Conservation (phyloP, 2,797 vertebrate species). For the Esox lucius region DNA sequence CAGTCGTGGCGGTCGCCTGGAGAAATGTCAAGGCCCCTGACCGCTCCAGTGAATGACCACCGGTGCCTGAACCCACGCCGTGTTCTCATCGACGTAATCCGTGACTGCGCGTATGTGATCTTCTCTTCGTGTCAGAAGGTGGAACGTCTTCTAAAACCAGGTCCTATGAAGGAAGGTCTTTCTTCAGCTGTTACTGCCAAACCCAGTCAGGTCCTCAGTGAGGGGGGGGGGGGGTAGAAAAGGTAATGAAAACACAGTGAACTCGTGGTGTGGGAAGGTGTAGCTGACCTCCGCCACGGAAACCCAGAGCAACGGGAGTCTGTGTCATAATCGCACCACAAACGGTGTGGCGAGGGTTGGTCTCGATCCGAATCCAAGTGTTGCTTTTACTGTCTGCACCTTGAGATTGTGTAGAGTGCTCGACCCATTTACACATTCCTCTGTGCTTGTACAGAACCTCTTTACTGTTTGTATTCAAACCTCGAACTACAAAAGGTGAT, state of each 20-base stretch:
- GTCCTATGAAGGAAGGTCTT: constrained; percentile 47
- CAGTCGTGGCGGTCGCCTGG: background rate
- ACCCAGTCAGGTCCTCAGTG: background rate
- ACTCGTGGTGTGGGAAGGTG: background rate
- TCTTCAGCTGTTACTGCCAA: constrained; percentile 53
- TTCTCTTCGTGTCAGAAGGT: background rate
- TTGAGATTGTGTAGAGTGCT: background rate
- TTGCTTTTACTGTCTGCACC: background rate
- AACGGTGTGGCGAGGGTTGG: background rate
- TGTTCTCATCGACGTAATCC: constrained; percentile 41
- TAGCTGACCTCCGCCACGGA: background rate
- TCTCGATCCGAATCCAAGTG: background rate
- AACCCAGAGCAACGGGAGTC: background rate
- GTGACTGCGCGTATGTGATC: background rate
- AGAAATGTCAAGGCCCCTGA: background rate
- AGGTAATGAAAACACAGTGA: background rate
- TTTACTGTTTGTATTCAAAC: constrained; percentile 19
- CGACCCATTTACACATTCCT: background rate
- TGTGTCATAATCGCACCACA: background rate
- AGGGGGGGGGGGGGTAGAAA: background rate
- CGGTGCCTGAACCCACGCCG: constrained; percentile 43
- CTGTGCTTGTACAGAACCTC: constrained; percentile 1
- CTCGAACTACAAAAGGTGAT: constrained; percentile 9
- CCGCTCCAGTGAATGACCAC: background rate
- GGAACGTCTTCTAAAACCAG: constrained; percentile 18